Percentiles rank a stretch among this genome's conserved stretches.
Evolutionary conservation across 2,797 vertebrate species (phyloP).

Genomic region (Pseudopleuronectes americanus): DNA sequence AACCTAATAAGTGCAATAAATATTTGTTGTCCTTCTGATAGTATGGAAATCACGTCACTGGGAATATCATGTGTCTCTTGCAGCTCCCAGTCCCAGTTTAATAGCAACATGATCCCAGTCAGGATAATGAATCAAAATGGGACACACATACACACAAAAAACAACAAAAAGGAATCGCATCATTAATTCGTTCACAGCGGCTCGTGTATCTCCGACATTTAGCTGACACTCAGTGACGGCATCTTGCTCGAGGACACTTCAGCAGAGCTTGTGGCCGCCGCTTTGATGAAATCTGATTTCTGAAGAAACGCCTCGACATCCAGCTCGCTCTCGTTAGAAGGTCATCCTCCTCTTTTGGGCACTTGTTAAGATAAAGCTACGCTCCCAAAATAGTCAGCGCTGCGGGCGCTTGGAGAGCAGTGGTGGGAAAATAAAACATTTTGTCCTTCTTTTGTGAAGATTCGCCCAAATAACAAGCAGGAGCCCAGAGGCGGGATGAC

Average conservation of each 20-base stretch:
- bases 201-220: not conserved
- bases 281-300: constrained; percentile 37
- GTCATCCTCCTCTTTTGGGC: constrained; percentile 65
- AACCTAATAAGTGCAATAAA: no score
- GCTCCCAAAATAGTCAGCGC: constrained; percentile 67
- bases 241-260: constrained; percentile 15
- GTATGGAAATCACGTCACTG: no score
- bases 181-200: not conserved
- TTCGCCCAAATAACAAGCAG: constrained; percentile 49
- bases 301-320: constrained; percentile 44
- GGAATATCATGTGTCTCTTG: no score
- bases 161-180: not conserved
- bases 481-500: constrained; percentile 60
- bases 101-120: not conserved
- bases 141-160: no score
- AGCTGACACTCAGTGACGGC: not conserved
- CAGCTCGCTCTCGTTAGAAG: constrained; percentile 47
- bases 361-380: constrained; percentile 63
- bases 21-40: no score
- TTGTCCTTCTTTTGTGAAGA: constrained; percentile 61
- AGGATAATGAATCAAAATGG: not conserved
- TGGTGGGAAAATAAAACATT: constrained; percentile 8
- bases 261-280: constrained; percentile 27
- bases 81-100: not conserved
- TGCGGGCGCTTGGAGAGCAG: constrained; percentile 42